Conservation (phyloP, 2,113 vertebrate genomes). For the Engraulis encrasicolus region DNA sequence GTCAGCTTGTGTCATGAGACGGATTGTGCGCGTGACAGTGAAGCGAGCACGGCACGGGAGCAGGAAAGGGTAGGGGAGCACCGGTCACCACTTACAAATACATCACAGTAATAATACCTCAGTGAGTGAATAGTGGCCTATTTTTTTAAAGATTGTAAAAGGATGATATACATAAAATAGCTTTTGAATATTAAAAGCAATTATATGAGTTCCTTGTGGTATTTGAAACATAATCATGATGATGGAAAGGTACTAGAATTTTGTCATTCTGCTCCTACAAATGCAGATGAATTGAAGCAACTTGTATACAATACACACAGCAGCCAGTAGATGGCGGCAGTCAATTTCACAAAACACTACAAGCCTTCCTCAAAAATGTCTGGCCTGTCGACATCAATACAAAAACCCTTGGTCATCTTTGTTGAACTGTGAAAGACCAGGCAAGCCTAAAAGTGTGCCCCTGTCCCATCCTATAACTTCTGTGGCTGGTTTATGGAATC, state of each 20-base stretch:
- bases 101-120: not conserved
- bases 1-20: slow-evolving; percentile 18
- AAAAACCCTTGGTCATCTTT: too few species aligned
- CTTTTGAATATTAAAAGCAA: not conserved
- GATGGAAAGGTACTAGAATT: not conserved
- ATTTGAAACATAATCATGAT: not conserved
- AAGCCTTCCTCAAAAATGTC: too few species aligned
- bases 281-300: not conserved
- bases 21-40: slow-evolving; percentile 1
- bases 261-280: not conserved
- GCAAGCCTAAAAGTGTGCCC: too few species aligned
- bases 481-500: too few species aligned
- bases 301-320: not conserved
- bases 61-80: not conserved
- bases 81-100: not conserved
- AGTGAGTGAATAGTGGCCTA: not conserved
- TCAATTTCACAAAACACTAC: too few species aligned
- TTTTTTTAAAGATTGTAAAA: not conserved
- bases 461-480: too few species aligned
- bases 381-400: too few species aligned
- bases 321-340: not conserved
- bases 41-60: not conserved
- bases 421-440: too few species aligned
- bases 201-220: not conserved
- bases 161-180: not conserved